Evolutionary conservation across 2,888 invertebrate genomes (phyloP), one percentile per base, ranked within the genome.

Genomic region (Nymphalis polychloros): DNA sequence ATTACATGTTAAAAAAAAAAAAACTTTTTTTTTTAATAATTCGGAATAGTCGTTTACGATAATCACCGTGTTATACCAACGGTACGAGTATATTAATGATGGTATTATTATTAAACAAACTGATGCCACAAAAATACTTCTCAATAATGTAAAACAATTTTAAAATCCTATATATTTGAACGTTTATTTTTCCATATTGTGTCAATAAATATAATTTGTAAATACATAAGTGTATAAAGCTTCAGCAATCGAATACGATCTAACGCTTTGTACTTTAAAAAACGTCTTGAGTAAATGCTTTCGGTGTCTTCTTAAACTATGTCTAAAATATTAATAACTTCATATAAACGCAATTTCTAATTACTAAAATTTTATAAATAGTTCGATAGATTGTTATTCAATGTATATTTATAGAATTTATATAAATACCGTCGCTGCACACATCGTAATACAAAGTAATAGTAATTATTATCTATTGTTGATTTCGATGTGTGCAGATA

Each of bases 331-430:
- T 31, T 31, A 31, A 55, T n/a, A 10, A 19, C 41, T 57, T 57
- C 8, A 19, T 35, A 19, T 41, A 13, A 57, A 57, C 13, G 35
- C n/a, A 31, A 57, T 35, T 41, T 19, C 7, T 57, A 3, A 57
- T 19, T 7, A 35, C 19, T 57, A 19, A n/a, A 19, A 41, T 19
- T 35, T 19, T 35, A 41, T 41, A n/a, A 19, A 19, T 41, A 17
- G 53, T 57, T 57, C 13, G n/a, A 57, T 57, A 57, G 57, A 41
- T 57, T 57, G 57, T 57, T 57, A 57, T 19, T 57, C 27, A 41
- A 57, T 57, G 57, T 57, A 57, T 57, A 57, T 57, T 57, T 57
- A 57, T 57, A 35, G 19, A 57, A 19, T 57, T 19, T 57, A 53
- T 57, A 20, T 19, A 57, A 17, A 7, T 10, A 8, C 53, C 31